Evolutionary conservation across 30 jellyfish, hydroid and myxozoan genomes (phyloP), one percentile per base, ranked within the genome.

Genomic region (Catostylus mosaicus): DNA sequence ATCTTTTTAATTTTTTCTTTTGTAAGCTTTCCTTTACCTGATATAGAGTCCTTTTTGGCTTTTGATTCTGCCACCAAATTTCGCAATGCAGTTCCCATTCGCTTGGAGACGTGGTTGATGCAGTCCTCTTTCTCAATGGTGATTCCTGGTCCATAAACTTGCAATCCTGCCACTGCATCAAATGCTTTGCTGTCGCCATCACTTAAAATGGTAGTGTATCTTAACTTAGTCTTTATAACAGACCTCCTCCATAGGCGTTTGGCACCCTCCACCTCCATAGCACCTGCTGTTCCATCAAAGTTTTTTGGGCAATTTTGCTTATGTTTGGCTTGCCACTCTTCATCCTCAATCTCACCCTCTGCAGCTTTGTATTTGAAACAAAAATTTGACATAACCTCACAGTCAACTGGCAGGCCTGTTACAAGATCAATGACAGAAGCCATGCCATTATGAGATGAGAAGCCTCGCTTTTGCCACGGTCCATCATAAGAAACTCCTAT

Each of bases 21-120:
- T 3, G 92, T 67, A 14, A 82, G 79, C 80, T 68, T 82, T 38
- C 86, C 92, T 69, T 71, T 82, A 6, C 92, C 92, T 20, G 85
- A 63, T 1, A 80, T 46, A 1, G 90, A 30, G 16, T 64, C 32
- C 35, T 52, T 66, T 45, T 65, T 73, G 2, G 90, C 90, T 54
- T 65, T 80, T 8, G 80, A 60, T 11, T n/a, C 38, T 27, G 80
- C 80, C 10, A 78, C 81, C 2, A 59, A 4, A 32, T 80, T 60
- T 30, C 63, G 40, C 37, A 80, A 34, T 20, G 84, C 84, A 1
- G 84, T 33, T 26, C 84, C 83, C 59, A 47, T 56, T 36, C 75
- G 24, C 52, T 63, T 59, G 33, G 68, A 40, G 6, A 50, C 85
- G 45, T 50, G 73, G 34, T 73, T 73, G n/a, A 75, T 63, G 73